These are phyloP conservation scores for Falco punctatus DNA, from an alignment of 2,113 vertebrate genomes.

Conservation along the genomic window DNA sequence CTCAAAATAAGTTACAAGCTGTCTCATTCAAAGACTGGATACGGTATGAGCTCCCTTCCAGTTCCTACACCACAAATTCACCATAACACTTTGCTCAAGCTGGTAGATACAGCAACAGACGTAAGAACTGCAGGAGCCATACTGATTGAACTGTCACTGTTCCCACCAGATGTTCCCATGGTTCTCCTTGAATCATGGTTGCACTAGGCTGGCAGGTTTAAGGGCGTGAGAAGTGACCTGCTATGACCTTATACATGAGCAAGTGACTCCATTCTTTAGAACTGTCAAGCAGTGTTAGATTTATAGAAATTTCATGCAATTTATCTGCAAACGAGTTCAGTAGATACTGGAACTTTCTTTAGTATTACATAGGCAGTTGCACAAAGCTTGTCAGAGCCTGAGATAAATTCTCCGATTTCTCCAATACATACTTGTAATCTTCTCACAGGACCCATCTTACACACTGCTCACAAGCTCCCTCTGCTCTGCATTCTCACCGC, in stretches of 20 bases:
- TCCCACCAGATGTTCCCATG: background rate
- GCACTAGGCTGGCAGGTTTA: background rate
- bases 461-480: background rate
- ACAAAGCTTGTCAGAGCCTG: background rate
- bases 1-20: background rate
- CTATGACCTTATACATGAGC: background rate
- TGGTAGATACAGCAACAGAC: background rate
- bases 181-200: background rate
- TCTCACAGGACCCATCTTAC: background rate
- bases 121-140: background rate
- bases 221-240: background rate
- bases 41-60: background rate
- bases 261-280: background rate
- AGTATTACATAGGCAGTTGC: background rate
- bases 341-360: background rate
- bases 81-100: background rate
- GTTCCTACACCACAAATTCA: background rate
- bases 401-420: background rate
- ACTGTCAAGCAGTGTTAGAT: background rate
- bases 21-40: background rate
- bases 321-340: background rate
- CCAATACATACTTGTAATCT: background rate
- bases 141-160: rapidly evolving
- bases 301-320: background rate
- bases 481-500: background rate